Percentiles rank a stretch among this genome's conserved stretches.
These are phyloP conservation scores for Idris sp. DNA, from an alignment of 1,140 invertebrate species.

Conservation along the genomic window DNA sequence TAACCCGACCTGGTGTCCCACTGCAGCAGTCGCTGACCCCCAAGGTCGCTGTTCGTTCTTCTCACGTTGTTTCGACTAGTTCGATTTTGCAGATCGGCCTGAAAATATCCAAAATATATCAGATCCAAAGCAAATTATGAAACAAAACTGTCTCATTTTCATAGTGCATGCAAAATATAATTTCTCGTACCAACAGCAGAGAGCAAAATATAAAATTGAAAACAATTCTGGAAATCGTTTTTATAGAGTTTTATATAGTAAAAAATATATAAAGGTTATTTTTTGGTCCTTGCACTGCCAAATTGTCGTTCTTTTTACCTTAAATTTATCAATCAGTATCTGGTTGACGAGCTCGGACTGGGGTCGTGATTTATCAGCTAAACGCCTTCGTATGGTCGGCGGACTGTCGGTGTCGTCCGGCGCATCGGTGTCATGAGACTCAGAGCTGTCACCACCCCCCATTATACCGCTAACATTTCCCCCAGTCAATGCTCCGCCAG, in stretches of 20 bases:
- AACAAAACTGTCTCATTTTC: too few species aligned
- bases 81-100: conserved; percentile 80
- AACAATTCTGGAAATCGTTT: too few species aligned
- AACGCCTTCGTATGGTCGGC: conserved; percentile 77
- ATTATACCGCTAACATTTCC: conserved; percentile 74
- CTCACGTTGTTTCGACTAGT: conserved; percentile 78
- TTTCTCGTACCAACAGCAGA: too few species aligned
- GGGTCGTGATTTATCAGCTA: conserved; percentile 78
- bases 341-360: conserved; percentile 82
- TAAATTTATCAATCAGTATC: conserved; percentile 82
- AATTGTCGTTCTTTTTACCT: conserved; percentile 74
- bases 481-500: conserved; percentile 75
- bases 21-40: conserved; percentile 80
- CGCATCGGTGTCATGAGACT: conserved; percentile 81
- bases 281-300: conserved; percentile 14
- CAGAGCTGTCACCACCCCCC: conserved; percentile 80
- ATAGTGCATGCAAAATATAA: too few species aligned
- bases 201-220: too few species aligned
- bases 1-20: conserved; percentile 80
- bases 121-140: too few species aligned
- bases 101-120: too few species aligned
- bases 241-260: too few species aligned
- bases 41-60: conserved; percentile 81
- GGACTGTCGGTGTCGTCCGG: conserved; percentile 81
- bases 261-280: too few species aligned